Evolutionary conservation across 2,113 vertebrate species (phyloP).

Genomic region (Urocynchramus pylzowi): DNA sequence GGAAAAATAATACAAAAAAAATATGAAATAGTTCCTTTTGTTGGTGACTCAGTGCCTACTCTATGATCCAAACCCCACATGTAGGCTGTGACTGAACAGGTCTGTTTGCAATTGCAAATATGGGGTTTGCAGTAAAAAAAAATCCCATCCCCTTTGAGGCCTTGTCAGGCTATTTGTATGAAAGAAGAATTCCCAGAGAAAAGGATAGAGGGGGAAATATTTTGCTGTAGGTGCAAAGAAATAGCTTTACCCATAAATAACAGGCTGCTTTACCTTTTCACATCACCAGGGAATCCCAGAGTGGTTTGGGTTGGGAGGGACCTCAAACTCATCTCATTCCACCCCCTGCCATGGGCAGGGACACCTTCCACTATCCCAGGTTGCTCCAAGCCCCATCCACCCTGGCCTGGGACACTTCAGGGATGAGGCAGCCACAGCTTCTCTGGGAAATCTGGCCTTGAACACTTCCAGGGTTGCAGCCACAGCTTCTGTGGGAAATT

Average conservation of each 20-base stretch:
- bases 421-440: not conserved
- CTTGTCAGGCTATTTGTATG: not conserved
- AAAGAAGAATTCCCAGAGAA: not conserved
- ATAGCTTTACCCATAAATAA: not conserved
- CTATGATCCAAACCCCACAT: not conserved
- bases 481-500: not conserved
- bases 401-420: not conserved
- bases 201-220: not conserved
- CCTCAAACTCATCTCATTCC: not conserved
- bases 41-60: not conserved
- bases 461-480: not conserved
- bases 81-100: not conserved
- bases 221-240: not conserved
- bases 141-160: not conserved
- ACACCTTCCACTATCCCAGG: not conserved
- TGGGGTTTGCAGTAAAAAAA: not conserved
- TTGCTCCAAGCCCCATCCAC: fast-evolving
- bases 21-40: not conserved
- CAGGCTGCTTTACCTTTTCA: not conserved
- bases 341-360: not conserved
- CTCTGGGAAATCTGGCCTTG: not conserved
- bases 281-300: not conserved
- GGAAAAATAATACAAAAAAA: not conserved
- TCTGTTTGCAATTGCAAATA: not conserved
- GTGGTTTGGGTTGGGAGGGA: not conserved